Conservation (phyloP, 2,113 vertebrate species). For the Lagopus muta region DNA sequence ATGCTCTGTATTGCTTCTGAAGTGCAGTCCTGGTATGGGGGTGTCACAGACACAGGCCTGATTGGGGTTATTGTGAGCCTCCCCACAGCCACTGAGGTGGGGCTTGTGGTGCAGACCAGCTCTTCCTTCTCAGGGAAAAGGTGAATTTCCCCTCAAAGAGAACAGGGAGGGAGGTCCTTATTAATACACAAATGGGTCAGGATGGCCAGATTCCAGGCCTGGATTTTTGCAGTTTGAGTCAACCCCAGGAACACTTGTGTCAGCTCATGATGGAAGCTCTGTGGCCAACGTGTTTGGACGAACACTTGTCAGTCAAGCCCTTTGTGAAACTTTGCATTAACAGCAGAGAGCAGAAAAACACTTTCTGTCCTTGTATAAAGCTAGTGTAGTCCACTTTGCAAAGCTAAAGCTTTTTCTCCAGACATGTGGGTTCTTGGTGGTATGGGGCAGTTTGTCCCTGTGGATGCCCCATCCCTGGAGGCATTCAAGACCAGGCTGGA, state of each 20-base stretch:
- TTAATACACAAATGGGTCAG: accelerated
- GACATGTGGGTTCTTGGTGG: background rate
- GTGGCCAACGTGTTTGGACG: background rate
- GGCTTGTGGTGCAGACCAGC: accelerated
- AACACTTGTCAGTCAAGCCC: background rate
- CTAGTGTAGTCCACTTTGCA: accelerated
- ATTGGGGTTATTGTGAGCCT: no score
- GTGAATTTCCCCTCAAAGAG: background rate
- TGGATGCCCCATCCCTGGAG: no score
- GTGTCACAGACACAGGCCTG: accelerated
- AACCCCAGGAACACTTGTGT: background rate
- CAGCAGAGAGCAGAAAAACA: background rate
- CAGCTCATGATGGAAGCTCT: background rate
- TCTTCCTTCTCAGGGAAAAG: background rate
- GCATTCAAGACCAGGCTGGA: no score
- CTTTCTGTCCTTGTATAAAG: background rate
- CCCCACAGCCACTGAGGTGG: accelerated
- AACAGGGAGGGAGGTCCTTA: background rate
- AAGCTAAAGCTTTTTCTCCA: background rate
- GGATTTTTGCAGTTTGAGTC: background rate
- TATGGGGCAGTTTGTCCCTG: background rate
- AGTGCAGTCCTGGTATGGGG: accelerated
- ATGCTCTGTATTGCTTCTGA: background rate
- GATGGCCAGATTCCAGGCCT: no score
- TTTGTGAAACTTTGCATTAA: background rate